These are phyloP conservation scores for Phrynosoma blainvillii DNA, from an alignment of 2,113 vertebrate species.

Conservation along the genomic window DNA sequence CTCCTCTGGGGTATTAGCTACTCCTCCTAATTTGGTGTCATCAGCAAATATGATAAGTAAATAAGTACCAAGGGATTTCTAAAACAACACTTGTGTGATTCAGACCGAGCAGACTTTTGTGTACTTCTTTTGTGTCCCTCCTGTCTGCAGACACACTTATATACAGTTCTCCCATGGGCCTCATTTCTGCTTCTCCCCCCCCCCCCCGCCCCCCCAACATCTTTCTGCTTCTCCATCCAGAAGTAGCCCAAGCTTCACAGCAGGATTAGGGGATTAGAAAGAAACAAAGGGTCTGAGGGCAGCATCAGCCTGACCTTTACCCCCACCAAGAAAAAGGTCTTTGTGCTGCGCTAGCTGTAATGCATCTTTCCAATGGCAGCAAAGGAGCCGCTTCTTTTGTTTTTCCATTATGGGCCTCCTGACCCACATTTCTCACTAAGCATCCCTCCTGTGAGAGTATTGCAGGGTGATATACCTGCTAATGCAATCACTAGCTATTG, in stretches of 20 bases:
- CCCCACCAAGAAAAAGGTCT: neutral
- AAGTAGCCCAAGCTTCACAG: neutral
- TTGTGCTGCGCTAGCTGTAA: neutral
- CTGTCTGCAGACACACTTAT: too few relatives aligned
- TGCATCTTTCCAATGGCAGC: neutral
- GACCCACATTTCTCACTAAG: neutral
- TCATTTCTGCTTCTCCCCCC: too few relatives aligned
- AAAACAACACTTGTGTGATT: too few relatives aligned
- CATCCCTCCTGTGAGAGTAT: neutral
- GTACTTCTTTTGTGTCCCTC: too few relatives aligned
- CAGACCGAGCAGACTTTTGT: too few relatives aligned
- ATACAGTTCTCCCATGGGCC: neutral
- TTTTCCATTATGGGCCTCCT: neutral
- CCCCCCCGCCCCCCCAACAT: neutral
- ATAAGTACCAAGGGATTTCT: too few relatives aligned
- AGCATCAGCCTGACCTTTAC: neutral
- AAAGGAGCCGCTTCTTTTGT: neutral
- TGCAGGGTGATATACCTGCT: neutral
- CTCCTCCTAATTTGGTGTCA: too few relatives aligned
- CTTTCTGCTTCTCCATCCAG: neutral
- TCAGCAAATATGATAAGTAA: too few relatives aligned
- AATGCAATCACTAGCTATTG: too few relatives aligned
- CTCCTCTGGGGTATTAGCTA: too few relatives aligned
- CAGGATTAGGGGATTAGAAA: constrained; percentile 3
- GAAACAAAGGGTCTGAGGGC: neutral